Base-by-base conservation (phyloP, 2,113 vertebrate species). In the Pygoscelis antarcticus region DNA sequence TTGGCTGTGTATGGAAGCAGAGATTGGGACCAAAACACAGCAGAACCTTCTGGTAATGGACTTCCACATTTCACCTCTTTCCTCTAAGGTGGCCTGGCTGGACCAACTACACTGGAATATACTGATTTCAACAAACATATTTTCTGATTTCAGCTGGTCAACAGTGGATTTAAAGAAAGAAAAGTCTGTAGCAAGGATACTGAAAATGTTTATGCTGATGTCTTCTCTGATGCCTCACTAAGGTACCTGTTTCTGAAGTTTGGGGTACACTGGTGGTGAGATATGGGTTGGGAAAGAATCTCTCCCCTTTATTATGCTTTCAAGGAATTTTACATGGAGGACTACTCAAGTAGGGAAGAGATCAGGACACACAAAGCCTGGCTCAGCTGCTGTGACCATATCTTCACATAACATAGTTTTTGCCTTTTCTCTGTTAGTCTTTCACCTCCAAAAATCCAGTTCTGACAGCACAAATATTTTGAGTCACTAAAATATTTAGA, bases 261-360 rank as follows among this genome's bases (percentile, higher is more conserved):
- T 46, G 3, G 3, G 2, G 7, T 70, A 38, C 16, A 6, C 3
- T 47, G 5, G 6, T 75, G 10, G 52, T 4, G 2, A 81, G 5
- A 8, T 23, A 26, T 1, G 10, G 16, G 4, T 19, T 38, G 11
- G 40, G 55, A 61, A 57, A 13, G 40, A 52, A 38, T 61, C 18
- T 64, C 15, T 36, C 20, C 23, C 7, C 9, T 61, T 13, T 19
- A 58, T n/a, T 6, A 54, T 8, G 7, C 3, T 90, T 84, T 25
- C 21, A 68, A 49, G 25, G 11, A 61, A 32, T 19, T 87, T 68
- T 47, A 34, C 13, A 55, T 16, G 14, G 6, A 84, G 13, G 9
- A 46, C 8, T 36, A 8, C 13, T 64, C 30, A 36, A 21, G 22
- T 16, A 1, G 1, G 54, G 38, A 90, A 64, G 30, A 54, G 1